Evolutionary conservation across 2,797 vertebrate genomes (phyloP), one percentile per base, ranked within the genome.

Genomic region (Sylvilagus floridanus): DNA sequence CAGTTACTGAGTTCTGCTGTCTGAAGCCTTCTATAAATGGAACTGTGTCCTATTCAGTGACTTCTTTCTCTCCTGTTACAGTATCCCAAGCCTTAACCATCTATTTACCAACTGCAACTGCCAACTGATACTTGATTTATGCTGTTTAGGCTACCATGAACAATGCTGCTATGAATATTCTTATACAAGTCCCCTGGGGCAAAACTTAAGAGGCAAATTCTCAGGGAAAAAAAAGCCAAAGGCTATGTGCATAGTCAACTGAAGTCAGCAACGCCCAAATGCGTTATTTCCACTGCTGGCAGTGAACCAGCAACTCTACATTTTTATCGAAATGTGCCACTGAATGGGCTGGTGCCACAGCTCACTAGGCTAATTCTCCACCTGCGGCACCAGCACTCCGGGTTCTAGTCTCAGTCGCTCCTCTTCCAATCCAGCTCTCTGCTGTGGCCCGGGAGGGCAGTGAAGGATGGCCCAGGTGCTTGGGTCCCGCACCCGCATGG

Each of bases 151-250:
- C 19, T 16, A 65, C 12, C n/a, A 81, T 65, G 28, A 72, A 37
- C 42, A 71, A 52, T 37, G 71, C 8, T 52, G 60, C 66, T 71
- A 62, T 30, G 57, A 84, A 54, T 24, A 77, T n/a, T 87, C n/a
- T 92, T 26, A 52, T 6, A 24, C 10, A 71, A 65, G 37, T n/a
- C 62, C 32, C 42, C 21, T 65, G 28, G 10, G 21, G 21, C 21
- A 86, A 72, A 65, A 81, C 42, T 84, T 84, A 85, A n/a, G 81
- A 21, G 37, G 32, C 37, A 81, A 77, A 75, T 62, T 62, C 28
- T 65, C 22, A 75, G 81, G 17, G 47, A 52, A 54, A 88, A 93
- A 82, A 95, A 63, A 19, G 68, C 86, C 77, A 84, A 72, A 57
- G 30, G 24, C 7, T 60, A 69, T 50, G 13, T 50, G 32, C 35